Evolutionary conservation across 2,888 invertebrate species (phyloP), one percentile per base, ranked within the genome.

Genomic region (Melanostoma mellinum): DNA sequence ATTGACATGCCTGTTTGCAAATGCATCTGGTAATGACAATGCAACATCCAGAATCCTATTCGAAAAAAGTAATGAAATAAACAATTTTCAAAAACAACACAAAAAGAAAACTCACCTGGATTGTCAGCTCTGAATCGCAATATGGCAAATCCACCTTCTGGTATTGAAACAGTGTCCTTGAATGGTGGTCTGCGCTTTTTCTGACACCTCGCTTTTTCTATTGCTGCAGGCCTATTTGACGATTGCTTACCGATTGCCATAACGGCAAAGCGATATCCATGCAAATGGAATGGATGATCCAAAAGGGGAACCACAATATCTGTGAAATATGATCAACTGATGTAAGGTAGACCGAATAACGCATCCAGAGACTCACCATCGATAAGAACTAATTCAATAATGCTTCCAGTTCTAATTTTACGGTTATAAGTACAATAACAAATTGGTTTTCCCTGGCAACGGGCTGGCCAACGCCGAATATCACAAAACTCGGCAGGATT

Each of bases 241-340:
- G 86, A 79, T 85, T 79, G 79, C 65, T 86, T 86, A 48, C 88
- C 87, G 84, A 87, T 86, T 67, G 87, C 87, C 75, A 87, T 88
- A 67, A 90, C 88, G 87, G 88, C 87, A 86, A 91, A 89, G 80
- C 87, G 87, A 87, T 89, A 86, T 53, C 88, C 89, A 86, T 88
- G 90, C 85, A 90, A 86, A 87, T 91, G 90, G 84, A 89, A 89
- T 69, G 91, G 89, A 88, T 90, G 90, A 87, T 88, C 88, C 85
- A 79, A 20, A 20, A 20, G 20, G 20, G 20, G 20, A 20, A 20
- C 20, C 20, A 20, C 20, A 20, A 20, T 20, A 20, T 20, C 20
- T 20, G 20, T 20, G 20, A 20, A 20, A 20, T 1, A 20, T 20
- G 1, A 20, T 20, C 20, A 20, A 20, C 20, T 20, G 20, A 20